Base-by-base conservation (phyloP, 2,888 invertebrate species). In the Resseliella maxima region DNA sequence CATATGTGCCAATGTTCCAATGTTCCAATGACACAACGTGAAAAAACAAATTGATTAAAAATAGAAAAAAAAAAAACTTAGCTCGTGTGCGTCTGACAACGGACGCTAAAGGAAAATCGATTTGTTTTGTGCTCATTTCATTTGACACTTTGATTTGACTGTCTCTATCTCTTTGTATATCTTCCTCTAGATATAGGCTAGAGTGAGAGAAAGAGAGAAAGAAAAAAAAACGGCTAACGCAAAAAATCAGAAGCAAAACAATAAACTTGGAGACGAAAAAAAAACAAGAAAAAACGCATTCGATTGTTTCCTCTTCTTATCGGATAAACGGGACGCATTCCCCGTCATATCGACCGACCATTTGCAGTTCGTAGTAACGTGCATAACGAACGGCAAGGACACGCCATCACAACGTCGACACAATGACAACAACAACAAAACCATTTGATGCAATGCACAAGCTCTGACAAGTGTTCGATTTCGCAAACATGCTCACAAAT, bases 381-480 rank as follows among this genome's bases (percentile, higher is more conserved):
- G 46, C 46, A 50, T 50, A 50, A 8, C 1, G 18, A 72, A 15
- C 35, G n/a, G 35, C 72, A 72, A 72, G 72, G 72, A 72, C 72
- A 72, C 31, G 15, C 27, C 31, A 59, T 59, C 72, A 72, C 31
- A 2, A 72, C 35, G 15, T 15, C 72, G 31, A 72, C 35, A 18
- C 10, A 72, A 72, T 35, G 27, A 27, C 72, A 35, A 15, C 72
- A 72, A 72, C 72, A 72, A 72, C 72, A 72, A 72, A 31, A 31
- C 31, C 35, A 72, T 31, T 31, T 31, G 15, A 0, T 15, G 72
- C 31, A 72, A 15, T 12, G 2, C 12, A 2, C 15, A 31, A 31
- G 72, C 59, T 59, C 72, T 72, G 72, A 72, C 72, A 72, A 72
- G 72, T 72, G 72, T 72, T 72, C 72, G 5, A 5, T 27, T 72